Evolutionary conservation across 2,888 invertebrate species (phyloP).

Genomic region (Caenorhabditis sinica): DNA sequence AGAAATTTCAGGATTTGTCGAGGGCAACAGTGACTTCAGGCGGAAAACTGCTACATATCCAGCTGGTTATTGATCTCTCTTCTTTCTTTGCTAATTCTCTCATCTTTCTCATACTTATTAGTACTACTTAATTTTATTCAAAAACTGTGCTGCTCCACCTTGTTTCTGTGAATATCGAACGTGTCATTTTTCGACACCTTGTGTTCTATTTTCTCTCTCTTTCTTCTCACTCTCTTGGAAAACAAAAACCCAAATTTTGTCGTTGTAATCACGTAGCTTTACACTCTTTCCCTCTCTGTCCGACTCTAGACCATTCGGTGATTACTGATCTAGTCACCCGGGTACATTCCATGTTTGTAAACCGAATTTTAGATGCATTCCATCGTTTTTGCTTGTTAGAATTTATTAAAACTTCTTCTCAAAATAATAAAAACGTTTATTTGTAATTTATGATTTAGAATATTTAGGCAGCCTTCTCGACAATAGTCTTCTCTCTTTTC

Average conservation of each 20-base stretch:
- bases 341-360: slow-evolving; percentile 57
- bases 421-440: slow-evolving; percentile 40
- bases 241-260: neutral
- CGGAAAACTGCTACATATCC: slow-evolving; percentile 81
- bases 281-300: slow-evolving; percentile 15
- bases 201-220: neutral
- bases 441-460: neutral
- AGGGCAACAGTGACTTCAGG: slow-evolving; percentile 83
- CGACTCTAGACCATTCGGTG: slow-evolving; percentile 49
- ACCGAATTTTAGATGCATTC: slow-evolving; percentile 45
- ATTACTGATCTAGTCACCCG: slow-evolving; percentile 59
- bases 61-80: slow-evolving; percentile 77
- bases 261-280: slow-evolving; percentile 48
- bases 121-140: slow-evolving; percentile 29
- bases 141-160: slow-evolving; percentile 16
- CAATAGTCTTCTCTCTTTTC: slow-evolving; percentile 72
- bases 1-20: slow-evolving; percentile 76
- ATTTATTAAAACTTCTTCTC: neutral
- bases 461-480: slow-evolving; percentile 45
- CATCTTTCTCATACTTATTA: slow-evolving; percentile 4
- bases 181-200: slow-evolving; percentile 20
- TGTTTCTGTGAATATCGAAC: slow-evolving; percentile 61
- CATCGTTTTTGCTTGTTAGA: slow-evolving; percentile 39
- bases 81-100: neutral
- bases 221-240: neutral